Conservation (phyloP, 2,113 vertebrate genomes). For the Channa argus region DNA sequence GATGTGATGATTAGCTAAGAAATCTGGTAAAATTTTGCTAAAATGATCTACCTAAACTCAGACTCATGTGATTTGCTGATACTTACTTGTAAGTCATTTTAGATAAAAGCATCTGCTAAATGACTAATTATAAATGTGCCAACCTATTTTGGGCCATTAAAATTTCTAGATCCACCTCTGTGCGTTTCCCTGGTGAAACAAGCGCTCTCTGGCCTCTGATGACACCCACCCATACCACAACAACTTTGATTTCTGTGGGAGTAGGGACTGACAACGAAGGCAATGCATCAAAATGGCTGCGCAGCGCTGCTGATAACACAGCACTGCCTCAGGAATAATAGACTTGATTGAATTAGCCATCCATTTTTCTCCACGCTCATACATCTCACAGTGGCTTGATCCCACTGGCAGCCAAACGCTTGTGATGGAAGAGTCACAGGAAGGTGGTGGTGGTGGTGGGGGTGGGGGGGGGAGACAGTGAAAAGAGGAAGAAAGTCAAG, state of each 20-base stretch:
- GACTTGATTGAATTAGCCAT: constrained; percentile 79
- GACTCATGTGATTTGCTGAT: too few relatives aligned
- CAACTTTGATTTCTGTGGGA: constrained; percentile 69
- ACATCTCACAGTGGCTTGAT: constrained; percentile 77
- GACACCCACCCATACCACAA: constrained; percentile 42
- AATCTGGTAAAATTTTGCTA: too few relatives aligned
- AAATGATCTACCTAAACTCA: too few relatives aligned
- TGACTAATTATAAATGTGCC: neutral
- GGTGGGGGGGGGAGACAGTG: neutral
- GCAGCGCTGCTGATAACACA: constrained; percentile 73
- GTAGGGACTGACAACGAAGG: constrained; percentile 61
- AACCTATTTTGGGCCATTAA: too few relatives aligned
- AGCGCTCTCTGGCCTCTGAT: constrained; percentile 38
- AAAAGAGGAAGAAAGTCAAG: constrained; percentile 40
- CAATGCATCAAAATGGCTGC: constrained; percentile 81
- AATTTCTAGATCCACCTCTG: neutral
- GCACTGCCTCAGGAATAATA: constrained; percentile 77
- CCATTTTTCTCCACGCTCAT: constrained; percentile 73
- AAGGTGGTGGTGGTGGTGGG: too few relatives aligned
- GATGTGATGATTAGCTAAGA: too few relatives aligned
- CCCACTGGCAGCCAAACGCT: constrained; percentile 73
- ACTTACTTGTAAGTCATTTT: too few relatives aligned
- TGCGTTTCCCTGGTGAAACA: constrained; percentile 11
- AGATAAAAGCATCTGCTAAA: neutral
- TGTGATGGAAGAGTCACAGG: constrained; percentile 62